A percentile compares a stretch with the other conserved stretches of the same genome.
Conservation (phyloP, 2,797 vertebrate species). For the Anguilla pacifica region DNA sequence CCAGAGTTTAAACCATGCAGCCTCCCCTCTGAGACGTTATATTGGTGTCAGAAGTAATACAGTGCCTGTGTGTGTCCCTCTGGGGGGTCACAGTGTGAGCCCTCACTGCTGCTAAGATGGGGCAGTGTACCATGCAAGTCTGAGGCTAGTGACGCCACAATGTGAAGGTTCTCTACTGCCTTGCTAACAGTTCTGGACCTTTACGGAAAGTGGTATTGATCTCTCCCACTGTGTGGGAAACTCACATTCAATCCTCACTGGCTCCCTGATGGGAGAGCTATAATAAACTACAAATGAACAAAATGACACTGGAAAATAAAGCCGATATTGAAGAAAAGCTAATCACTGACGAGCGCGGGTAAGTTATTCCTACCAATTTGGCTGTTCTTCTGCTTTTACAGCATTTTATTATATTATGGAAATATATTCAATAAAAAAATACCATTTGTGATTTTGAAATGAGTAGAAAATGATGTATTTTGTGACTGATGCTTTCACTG, state of each 20-base stretch:
- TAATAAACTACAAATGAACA: slow-evolving; percentile 11
- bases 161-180: not conserved
- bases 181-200: not conserved
- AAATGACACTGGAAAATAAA: not conserved
- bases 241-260: not conserved
- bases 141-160: not conserved
- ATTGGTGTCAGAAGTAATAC: not conserved
- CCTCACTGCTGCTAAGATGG: not conserved
- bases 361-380: not conserved
- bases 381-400: not conserved
- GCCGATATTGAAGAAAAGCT: not conserved
- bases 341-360: not conserved
- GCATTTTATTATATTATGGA: not conserved
- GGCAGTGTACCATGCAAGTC: not conserved
- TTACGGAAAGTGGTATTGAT: not conserved
- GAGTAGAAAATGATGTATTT: not conserved
- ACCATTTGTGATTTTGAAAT: not conserved
- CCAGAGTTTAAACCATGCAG: not conserved
- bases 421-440: not conserved
- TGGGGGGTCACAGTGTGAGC: not conserved
- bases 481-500: not conserved
- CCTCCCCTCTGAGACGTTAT: not conserved
- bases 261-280: not conserved
- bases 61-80: not conserved
- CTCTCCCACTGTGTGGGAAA: slow-evolving; percentile 4